These are phyloP conservation scores for Mythimna vitellina DNA, from an alignment of 2,888 invertebrate genomes.

Conservation along the genomic window DNA sequence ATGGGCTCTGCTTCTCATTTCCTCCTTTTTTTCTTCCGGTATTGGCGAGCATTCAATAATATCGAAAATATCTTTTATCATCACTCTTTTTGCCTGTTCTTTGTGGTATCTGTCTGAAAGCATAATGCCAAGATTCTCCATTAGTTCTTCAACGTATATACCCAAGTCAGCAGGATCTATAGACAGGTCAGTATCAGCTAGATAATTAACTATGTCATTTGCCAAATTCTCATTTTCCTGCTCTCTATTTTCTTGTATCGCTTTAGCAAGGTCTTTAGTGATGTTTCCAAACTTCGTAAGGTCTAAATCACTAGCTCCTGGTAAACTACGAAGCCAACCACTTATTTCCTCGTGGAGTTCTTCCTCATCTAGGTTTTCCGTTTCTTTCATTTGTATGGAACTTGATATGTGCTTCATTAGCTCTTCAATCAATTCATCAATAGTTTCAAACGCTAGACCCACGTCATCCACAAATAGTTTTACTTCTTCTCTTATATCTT, in stretches of 20 bases:
- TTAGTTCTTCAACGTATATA: slow-evolving; percentile 39
- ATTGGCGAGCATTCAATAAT: slow-evolving; percentile 18
- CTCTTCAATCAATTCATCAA: slow-evolving; percentile 37
- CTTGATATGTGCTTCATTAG: slow-evolving; percentile 39
- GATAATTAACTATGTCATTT: slow-evolving; percentile 28
- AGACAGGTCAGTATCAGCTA: slow-evolving; percentile 14
- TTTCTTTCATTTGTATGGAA: slow-evolving; percentile 19
- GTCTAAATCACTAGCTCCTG: slow-evolving; percentile 29
- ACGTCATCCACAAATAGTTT: slow-evolving; percentile 27
- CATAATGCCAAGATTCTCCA: slow-evolving; percentile 22
- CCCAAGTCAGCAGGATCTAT: slow-evolving; percentile 18
- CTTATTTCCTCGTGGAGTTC: slow-evolving; percentile 56
- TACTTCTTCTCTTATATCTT: slow-evolving; percentile 38
- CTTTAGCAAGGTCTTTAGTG: slow-evolving; percentile 25
- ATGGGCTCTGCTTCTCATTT: neutral
- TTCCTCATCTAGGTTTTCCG: slow-evolving; percentile 31
- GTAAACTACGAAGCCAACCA: slow-evolving; percentile 62
- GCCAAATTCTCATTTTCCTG: slow-evolving; percentile 26
- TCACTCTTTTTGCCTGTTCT: slow-evolving; percentile 11
- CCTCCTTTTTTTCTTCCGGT: slow-evolving; percentile 1
- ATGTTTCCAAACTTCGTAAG: slow-evolving; percentile 25
- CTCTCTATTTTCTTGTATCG: slow-evolving; percentile 16
- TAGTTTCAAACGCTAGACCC: slow-evolving; percentile 14
- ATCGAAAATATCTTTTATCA: slow-evolving; percentile 14
- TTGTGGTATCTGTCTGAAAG: slow-evolving; percentile 8